phyloP scores from a whole-genome alignment of 2,888 invertebrate genomes.

The Portevinia maculata region DNA sequence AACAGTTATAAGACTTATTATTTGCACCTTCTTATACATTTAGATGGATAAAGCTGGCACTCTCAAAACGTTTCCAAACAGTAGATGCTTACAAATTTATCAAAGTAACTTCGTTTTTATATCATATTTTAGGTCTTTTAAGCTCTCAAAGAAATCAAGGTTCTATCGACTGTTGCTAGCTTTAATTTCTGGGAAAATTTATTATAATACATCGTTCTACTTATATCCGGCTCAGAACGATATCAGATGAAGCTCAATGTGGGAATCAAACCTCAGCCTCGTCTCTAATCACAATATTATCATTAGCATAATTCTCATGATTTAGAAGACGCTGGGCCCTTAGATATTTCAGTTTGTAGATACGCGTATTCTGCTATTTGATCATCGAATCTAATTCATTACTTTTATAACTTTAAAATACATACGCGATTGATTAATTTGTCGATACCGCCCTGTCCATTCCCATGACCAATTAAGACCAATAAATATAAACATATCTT shows the following conservation, averaged over 20 bases:
- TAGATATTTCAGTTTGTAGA: neutral
- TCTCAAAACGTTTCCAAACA: no score
- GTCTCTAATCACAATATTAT: conserved; percentile 10
- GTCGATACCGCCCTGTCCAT: neutral
- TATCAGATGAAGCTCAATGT: neutral
- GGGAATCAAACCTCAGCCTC: conserved; percentile 19
- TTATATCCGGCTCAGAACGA: neutral
- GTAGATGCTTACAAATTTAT: no score
- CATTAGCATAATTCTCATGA: conserved; percentile 32
- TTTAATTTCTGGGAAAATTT: no score
- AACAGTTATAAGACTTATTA: no score
- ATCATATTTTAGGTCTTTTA: no score
- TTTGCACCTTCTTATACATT: no score
- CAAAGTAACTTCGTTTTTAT: no score
- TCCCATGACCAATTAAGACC: conserved; percentile 21
- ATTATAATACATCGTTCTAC: neutral
- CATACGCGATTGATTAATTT: conserved; percentile 19
- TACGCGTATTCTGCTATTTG: no score
- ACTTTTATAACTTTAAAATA: neutral
- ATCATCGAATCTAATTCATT: no score
- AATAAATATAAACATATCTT: conserved; percentile 1
- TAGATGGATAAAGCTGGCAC: no score
- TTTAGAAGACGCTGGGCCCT: neutral
- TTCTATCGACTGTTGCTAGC: no score
- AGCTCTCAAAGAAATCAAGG: no score